A percentile compares a stretch with the other conserved stretches of the same genome.
These are phyloP conservation scores for Otolemur crassicaudatus DNA, from an alignment of 2,797 vertebrate genomes.

Conservation along the genomic window DNA sequence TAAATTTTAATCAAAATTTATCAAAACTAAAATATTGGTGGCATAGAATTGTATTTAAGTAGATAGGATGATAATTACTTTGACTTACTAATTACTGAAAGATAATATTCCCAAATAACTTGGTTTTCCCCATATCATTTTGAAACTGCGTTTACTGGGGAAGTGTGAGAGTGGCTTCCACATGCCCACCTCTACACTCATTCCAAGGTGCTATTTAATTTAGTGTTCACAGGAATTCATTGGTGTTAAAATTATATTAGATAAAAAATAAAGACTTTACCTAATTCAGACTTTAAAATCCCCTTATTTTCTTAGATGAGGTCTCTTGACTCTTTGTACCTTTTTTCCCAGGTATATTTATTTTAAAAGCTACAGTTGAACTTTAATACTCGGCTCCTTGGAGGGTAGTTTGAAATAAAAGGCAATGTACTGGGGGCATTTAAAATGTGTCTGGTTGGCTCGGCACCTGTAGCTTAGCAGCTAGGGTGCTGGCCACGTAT, in stretches of 20 bases:
- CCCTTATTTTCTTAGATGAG: background rate
- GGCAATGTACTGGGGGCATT: background rate
- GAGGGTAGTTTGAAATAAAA: background rate
- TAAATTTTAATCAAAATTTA: background rate
- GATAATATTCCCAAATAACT: background rate
- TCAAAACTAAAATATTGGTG: background rate
- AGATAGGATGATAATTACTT: constrained; percentile 10
- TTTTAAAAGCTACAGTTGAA: background rate
- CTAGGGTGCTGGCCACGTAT: too few species aligned
- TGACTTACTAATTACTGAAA: constrained; percentile 11
- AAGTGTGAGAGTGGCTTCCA: background rate
- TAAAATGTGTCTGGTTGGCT: background rate
- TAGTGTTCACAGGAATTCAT: background rate
- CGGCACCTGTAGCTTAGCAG: too few species aligned
- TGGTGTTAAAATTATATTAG: constrained; percentile 24
- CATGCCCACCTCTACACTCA: background rate
- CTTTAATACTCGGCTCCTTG: background rate
- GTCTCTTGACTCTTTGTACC: background rate
- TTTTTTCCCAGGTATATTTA: background rate
- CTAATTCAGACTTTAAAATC: background rate
- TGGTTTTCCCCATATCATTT: background rate
- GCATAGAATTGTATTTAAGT: background rate
- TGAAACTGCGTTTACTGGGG: background rate
- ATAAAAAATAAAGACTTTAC: background rate
- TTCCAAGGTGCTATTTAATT: constrained; percentile 34